A percentile compares a stretch with the other conserved stretches of the same genome.
Evolutionary conservation across 2,113 vertebrate species (phyloP).

Genomic region (Halichoeres trimaculatus): DNA sequence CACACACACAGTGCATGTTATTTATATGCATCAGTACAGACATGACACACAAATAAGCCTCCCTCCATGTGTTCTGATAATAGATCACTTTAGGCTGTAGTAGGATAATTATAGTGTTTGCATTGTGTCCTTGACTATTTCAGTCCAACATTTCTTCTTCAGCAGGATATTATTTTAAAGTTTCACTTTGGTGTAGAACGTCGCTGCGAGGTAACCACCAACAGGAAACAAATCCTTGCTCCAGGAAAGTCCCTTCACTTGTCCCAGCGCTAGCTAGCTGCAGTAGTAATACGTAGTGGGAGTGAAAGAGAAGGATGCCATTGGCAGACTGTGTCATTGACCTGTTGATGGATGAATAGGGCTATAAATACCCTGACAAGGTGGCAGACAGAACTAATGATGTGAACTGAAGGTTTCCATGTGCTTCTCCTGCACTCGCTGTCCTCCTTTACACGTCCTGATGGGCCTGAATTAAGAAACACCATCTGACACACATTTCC

Average conservation of each 20-base stretch:
- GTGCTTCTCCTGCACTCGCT: slow-evolving; percentile 70
- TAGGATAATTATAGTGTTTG: slow-evolving; percentile 54
- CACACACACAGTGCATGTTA: slow-evolving; percentile 42
- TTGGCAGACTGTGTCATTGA: slow-evolving; percentile 83
- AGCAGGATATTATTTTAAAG: slow-evolving; percentile 33
- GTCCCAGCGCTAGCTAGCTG: slow-evolving; percentile 52
- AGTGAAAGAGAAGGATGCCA: slow-evolving; percentile 76
- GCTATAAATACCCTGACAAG: slow-evolving; percentile 85
- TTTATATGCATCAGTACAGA: slow-evolving; percentile 59
- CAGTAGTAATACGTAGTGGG: slow-evolving; percentile 62
- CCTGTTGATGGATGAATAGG: slow-evolving; percentile 83
- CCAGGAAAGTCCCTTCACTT: slow-evolving; percentile 68
- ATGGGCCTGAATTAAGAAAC: slow-evolving; percentile 55
- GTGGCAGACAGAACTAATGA: slow-evolving; percentile 83
- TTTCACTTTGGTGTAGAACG: slow-evolving; percentile 32
- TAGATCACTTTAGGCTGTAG: slow-evolving; percentile 41
- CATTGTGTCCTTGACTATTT: slow-evolving; percentile 50
- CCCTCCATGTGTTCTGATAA: slow-evolving; percentile 52
- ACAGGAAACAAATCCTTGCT: slow-evolving; percentile 61
- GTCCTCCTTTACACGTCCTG: slow-evolving; percentile 74
- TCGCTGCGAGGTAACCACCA: slow-evolving; percentile 43
- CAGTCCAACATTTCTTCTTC: slow-evolving; percentile 34
- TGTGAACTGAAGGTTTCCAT: slow-evolving; percentile 81
- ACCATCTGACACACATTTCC: slow-evolving; percentile 59
- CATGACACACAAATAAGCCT: slow-evolving; percentile 49